Evolutionary conservation across 1,140 invertebrate species (phyloP).

Genomic region (Telenomus remus): DNA sequence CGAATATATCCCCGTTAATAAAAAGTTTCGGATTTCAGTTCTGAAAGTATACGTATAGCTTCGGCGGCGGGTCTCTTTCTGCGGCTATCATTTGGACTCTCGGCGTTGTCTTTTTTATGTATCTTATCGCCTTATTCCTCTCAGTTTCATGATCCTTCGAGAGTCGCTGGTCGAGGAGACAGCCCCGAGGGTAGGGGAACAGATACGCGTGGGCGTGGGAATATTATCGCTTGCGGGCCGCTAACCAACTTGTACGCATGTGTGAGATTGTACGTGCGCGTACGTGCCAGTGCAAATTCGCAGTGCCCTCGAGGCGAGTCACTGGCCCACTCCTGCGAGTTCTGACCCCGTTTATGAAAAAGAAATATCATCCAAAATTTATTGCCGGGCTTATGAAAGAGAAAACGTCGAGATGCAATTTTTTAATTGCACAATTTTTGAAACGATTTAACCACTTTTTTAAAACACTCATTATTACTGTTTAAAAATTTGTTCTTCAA

Average conservation of each 20-base stretch:
- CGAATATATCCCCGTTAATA: constrained; percentile 18
- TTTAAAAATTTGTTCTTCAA: too few species aligned
- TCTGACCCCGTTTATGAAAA: constrained; percentile 52
- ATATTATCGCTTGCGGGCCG: constrained; percentile 68
- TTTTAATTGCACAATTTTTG: too few species aligned
- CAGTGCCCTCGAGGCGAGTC: constrained; percentile 57
- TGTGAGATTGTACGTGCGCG: constrained; percentile 27
- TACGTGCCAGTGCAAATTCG: constrained; percentile 16
- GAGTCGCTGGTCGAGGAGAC: constrained; percentile 43
- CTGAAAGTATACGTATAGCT: constrained; percentile 30
- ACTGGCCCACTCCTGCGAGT: constrained; percentile 56
- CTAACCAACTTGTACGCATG: constrained; percentile 51
- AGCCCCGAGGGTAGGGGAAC: constrained; percentile 30
- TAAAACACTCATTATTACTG: too few species aligned
- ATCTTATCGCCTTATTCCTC: constrained; percentile 56
- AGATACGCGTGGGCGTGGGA: constrained; percentile 70
- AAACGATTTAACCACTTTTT: too few species aligned
- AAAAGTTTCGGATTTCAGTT: constrained; percentile 52
- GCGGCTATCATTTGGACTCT: constrained; percentile 41
- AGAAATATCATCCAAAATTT: constrained; percentile 54
- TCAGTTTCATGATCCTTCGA: constrained; percentile 43
- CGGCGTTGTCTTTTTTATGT: constrained; percentile 40
- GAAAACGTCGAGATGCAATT: too few species aligned
- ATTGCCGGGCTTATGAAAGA: too few species aligned
- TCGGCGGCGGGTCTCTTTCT: constrained; percentile 45